phyloP scores from a whole-genome alignment of 2,888 invertebrate species.

The Cerastis leucographa region DNA sequence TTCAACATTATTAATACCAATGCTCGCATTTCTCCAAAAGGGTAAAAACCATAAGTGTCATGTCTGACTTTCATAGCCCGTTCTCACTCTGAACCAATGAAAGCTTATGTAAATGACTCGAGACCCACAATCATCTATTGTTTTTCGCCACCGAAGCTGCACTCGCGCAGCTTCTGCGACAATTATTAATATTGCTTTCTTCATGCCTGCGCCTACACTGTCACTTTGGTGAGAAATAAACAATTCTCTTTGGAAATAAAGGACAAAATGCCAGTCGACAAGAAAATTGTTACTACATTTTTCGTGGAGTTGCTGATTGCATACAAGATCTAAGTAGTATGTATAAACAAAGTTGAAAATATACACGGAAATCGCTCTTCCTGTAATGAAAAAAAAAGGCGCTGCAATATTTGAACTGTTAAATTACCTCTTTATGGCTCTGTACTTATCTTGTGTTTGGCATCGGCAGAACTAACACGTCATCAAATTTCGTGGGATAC shows the following conservation, averaged over 20 bases:
- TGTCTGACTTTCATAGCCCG: slow-evolving; percentile 2
- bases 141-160: slow-evolving; percentile 67
- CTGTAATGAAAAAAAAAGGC: background rate
- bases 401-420: background rate
- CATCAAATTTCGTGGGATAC: too few relatives aligned
- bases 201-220: slow-evolving; percentile 21
- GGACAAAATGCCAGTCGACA: too few relatives aligned
- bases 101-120: slow-evolving; percentile 48
- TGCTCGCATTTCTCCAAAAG: background rate
- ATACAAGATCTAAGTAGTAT: background rate
- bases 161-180: slow-evolving; percentile 62
- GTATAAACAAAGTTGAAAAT: too few relatives aligned
- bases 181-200: slow-evolving; percentile 66
- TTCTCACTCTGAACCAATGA: slow-evolving; percentile 23
- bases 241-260: too few relatives aligned
- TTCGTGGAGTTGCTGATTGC: background rate
- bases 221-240: too few relatives aligned
- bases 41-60: background rate
- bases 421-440: too few relatives aligned
- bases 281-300: background rate
- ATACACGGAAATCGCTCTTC: too few relatives aligned
- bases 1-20: background rate
- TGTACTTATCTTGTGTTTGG: background rate
- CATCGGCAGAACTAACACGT: background rate
- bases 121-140: slow-evolving; percentile 70